Evolutionary conservation across 92 coral and sea anemone species (phyloP).

Genomic region (Pocillopora meandrina): DNA sequence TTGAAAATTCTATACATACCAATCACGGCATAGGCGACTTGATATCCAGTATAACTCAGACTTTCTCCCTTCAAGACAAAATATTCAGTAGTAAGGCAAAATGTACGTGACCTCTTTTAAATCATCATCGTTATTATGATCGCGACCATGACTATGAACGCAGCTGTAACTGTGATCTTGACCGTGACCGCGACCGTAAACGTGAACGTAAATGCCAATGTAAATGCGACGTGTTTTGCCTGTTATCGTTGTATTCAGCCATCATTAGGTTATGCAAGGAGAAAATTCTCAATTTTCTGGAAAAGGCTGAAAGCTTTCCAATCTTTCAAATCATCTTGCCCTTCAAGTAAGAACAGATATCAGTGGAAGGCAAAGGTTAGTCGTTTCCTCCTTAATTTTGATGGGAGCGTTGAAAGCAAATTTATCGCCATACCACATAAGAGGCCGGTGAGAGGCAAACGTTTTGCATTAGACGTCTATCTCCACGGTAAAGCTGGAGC

Average conservation of each 20-base stretch:
- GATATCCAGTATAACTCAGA: not conserved
- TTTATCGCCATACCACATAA: not conserved
- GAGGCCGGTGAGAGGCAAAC: not conserved
- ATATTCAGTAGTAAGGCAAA: not conserved
- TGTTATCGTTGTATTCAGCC: no score
- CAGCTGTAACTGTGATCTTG: no score
- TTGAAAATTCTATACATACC: not conserved
- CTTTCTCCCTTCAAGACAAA: not conserved
- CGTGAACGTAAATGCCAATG: no score
- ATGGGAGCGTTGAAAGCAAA: not conserved
- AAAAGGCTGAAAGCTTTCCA: no score
- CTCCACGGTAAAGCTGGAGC: not conserved
- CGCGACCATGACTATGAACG: no score
- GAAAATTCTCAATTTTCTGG: no score
- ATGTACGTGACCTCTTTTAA: not conserved
- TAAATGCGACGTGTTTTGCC: no score
- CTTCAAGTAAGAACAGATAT: not conserved
- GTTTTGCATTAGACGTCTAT: not conserved
- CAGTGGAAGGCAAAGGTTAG: not conserved
- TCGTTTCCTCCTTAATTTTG: not conserved
- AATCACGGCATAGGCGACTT: not conserved
- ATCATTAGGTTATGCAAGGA: no score
- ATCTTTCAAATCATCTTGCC: no score
- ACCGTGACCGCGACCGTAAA: no score
- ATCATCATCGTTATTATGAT: not conserved